phyloP scores from a whole-genome alignment of 2,797 vertebrate genomes.

The Platalea minor region DNA sequence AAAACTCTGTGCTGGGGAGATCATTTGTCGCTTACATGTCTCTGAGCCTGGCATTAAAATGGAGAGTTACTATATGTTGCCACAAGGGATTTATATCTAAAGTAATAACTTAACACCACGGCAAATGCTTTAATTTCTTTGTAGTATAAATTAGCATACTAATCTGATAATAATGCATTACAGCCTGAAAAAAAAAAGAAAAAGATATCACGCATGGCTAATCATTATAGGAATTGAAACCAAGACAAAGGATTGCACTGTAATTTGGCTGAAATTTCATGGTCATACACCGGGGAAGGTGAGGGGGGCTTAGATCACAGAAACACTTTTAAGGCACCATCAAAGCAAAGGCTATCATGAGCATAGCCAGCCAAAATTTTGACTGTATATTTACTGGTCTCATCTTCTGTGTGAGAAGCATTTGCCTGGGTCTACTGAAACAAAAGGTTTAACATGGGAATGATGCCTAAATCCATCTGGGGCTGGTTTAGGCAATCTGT shows the following conservation, averaged over 20 bases:
- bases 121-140: constrained; percentile 50
- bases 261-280: not conserved
- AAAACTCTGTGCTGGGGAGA: not conserved
- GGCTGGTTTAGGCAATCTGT: not conserved
- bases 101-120: not conserved
- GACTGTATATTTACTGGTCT: not conserved
- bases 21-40: not conserved
- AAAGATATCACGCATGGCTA: not conserved
- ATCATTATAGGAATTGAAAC: not conserved
- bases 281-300: not conserved
- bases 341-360: not conserved
- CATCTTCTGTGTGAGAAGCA: not conserved
- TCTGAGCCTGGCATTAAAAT: not conserved
- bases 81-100: constrained; percentile 32
- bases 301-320: not conserved
- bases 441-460: not conserved
- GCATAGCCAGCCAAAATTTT: not conserved
- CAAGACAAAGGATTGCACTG: not conserved
- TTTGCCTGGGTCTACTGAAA: not conserved
- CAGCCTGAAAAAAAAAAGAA: not conserved
- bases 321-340: not conserved
- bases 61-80: not conserved
- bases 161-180: constrained; percentile 49
- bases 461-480: not conserved
- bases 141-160: constrained; percentile 48